Base-by-base conservation (phyloP, 2,888 invertebrate genomes). In the Latrodectus hesperus region DNA sequence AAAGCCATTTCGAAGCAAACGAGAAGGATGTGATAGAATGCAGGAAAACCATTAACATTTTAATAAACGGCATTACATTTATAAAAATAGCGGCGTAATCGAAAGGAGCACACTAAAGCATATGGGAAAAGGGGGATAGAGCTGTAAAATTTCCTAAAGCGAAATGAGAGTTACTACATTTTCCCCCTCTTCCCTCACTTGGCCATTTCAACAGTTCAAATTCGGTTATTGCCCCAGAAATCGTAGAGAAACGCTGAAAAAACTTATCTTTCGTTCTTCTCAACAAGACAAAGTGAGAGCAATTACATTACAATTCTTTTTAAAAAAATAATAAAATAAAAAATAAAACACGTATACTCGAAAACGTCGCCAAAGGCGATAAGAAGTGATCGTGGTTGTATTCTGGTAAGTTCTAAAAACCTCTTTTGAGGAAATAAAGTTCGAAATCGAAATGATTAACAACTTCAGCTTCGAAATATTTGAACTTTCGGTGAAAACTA, bases 161-260 rank as follows among this genome's bases (percentile, higher is more conserved):
- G 16, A 71, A 26, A 70, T 38, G 67, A 60, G n/a, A 60, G 60
- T 70, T 51, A 22, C 60, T 12, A 51, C 51, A 67, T 74, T 81
- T 75, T 55, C 65, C 73, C 51, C 26, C 53, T 67, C 26, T 22
- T 60, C 60, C 60, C 78, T 38, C 26, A 55, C 16, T 17, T 6
- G 75, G 22, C 55, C 60, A 26, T 52, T 70, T 60, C 72, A 53
- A 72, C 67, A 81, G 86, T 87, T 87, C 86, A 87, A 51, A 81
- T 82, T 81, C 86, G 86, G 86, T 87, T 87, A 87, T 87, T 87
- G 86, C 86, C 86, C 86, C 65, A 87, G 81, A 87, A 87, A 82
- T 78, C 83, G 60, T 22, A n/a, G 55, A 70, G 67, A 77, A 53
- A 68, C 78, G 53, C 38, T 52, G 51, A 81, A 81, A n/a, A 73